A percentile compares a stretch with the other conserved stretches of the same genome.
Conservation (phyloP, 1,140 invertebrate genomes). For the Hestina assimilis region DNA sequence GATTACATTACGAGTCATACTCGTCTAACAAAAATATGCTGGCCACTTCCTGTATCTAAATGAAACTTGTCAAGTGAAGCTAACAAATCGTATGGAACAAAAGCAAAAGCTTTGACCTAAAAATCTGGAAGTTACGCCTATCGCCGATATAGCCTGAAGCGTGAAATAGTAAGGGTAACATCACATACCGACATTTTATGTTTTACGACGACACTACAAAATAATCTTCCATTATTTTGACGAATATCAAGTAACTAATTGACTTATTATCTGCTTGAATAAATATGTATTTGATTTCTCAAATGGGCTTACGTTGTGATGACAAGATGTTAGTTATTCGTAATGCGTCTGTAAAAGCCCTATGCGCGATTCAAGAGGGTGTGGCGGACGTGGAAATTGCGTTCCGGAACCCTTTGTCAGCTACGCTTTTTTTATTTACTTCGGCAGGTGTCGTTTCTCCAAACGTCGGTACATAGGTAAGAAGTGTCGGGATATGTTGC, state of each 20-base stretch:
- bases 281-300: neutral
- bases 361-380: slow-evolving; percentile 25
- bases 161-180: slow-evolving; percentile 26
- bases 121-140: slow-evolving; percentile 37
- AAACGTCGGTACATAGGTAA: slow-evolving; percentile 22
- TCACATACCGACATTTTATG: neutral
- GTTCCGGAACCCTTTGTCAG: slow-evolving; percentile 47
- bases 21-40: slow-evolving; percentile 22
- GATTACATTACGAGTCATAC: too few species aligned
- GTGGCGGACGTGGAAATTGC: slow-evolving; percentile 48
- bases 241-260: too few species aligned
- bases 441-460: slow-evolving; percentile 35
- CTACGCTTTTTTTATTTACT: slow-evolving; percentile 36
- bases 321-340: neutral
- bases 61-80: slow-evolving; percentile 39
- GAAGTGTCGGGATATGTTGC: slow-evolving; percentile 18
- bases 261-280: too few species aligned
- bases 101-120: slow-evolving; percentile 51
- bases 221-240: too few species aligned
- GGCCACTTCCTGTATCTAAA: slow-evolving; percentile 20
- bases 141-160: slow-evolving; percentile 31
- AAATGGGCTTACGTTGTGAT: neutral
- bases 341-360: slow-evolving; percentile 12
- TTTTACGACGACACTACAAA: neutral
- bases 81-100: slow-evolving; percentile 41